These are phyloP conservation scores for Diplogasteroides magnus DNA, from an alignment of 1,140 invertebrate species.

Conservation along the genomic window DNA sequence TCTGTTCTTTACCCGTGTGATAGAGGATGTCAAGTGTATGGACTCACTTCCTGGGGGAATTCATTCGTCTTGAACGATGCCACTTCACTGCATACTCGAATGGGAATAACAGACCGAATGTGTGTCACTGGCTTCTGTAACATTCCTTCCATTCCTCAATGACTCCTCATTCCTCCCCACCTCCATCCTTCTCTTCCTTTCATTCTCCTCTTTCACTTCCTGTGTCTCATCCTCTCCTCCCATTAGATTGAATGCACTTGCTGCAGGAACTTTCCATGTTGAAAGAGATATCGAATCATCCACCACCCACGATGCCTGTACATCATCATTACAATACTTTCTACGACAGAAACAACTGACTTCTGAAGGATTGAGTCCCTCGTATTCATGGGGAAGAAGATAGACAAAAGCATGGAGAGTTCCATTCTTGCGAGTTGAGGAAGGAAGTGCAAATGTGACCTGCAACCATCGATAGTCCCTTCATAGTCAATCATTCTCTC, in stretches of 20 bases:
- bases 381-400: conserved; percentile 20
- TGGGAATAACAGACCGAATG: conserved; percentile 7
- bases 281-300: conserved; percentile 21
- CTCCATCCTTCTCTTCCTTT: conserved; percentile 5
- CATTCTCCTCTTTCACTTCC: conserved; percentile 1
- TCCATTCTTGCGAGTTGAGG: conserved; percentile 19
- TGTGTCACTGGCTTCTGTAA: conserved; percentile 20
- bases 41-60: not conserved
- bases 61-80: not conserved
- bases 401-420: conserved; percentile 23
- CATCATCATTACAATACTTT: conserved; percentile 13
- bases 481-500: conserved; percentile 3
- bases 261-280: conserved; percentile 33
- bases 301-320: conserved; percentile 30
- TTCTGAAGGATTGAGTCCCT: not conserved
- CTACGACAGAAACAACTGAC: conserved; percentile 8
- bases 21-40: not conserved
- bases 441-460: conserved; percentile 16
- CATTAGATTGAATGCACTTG: conserved; percentile 38
- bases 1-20: too few species aligned
- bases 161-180: not conserved
- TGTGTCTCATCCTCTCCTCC: conserved; percentile 16
- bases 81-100: conserved; percentile 2
- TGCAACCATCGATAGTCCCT: conserved; percentile 11
- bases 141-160: not conserved